phyloP scores from a whole-genome alignment of 2,888 invertebrate genomes.

The Limnephilus rhombicus region DNA sequence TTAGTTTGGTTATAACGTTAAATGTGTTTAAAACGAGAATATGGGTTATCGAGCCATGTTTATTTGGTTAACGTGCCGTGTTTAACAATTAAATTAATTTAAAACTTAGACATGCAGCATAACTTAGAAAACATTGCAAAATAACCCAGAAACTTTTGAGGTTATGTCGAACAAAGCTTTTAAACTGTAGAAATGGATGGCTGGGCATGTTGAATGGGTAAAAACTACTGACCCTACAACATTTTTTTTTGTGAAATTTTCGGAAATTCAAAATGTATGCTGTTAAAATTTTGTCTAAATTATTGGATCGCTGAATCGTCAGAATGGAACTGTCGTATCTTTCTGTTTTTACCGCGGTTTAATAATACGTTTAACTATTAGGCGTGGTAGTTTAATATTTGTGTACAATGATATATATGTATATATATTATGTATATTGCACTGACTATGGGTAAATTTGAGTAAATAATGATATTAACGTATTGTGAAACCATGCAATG shows the following conservation, averaged over 20 bases:
- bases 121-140: neutral
- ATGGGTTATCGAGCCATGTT: neutral
- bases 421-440: neutral
- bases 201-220: neutral
- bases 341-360: neutral
- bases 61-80: neutral
- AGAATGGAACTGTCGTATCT: neutral
- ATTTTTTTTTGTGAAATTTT: neutral
- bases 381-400: slow-evolving; percentile 1
- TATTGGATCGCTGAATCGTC: neutral
- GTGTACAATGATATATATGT: neutral
- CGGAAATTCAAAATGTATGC: neutral
- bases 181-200: neutral
- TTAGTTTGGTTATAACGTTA: neutral
- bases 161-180: neutral
- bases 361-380: neutral
- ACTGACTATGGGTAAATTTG: slow-evolving; percentile 1
- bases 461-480: slow-evolving; percentile 31
- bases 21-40: neutral
- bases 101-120: neutral
- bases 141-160: neutral
- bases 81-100: neutral
- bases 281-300: neutral
- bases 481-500: slow-evolving; percentile 6
- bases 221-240: neutral